Percentiles rank a stretch among this genome's conserved stretches.
Conservation (phyloP, 92 coral and sea anemone genomes). For the Pocillopora grandis region DNA sequence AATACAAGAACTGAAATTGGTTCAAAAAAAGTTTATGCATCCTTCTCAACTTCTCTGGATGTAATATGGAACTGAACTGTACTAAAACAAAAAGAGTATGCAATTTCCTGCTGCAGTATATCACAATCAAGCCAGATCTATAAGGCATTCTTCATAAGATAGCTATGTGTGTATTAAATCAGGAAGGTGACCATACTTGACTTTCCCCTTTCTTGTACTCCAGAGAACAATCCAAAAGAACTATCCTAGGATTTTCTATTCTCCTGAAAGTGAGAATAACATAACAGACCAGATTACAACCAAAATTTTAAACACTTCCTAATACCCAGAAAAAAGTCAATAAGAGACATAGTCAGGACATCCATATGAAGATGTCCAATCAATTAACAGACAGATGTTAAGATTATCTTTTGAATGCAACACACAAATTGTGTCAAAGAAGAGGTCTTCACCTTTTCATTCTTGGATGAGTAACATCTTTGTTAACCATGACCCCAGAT, state of each 20-base stretch:
- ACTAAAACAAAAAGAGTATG: too few relatives aligned
- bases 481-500: constrained; percentile 96
- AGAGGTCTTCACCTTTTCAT: constrained; percentile 84
- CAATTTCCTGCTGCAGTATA: too few relatives aligned
- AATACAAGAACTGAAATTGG: too few relatives aligned
- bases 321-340: too few relatives aligned
- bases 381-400: too few relatives aligned
- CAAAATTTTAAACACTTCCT: background rate
- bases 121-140: too few relatives aligned
- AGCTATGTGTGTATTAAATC: background rate
- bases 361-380: too few relatives aligned
- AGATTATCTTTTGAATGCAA: too few relatives aligned
- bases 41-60: too few relatives aligned
- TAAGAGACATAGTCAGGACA: too few relatives aligned
- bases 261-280: constrained; percentile 51
- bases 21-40: too few relatives aligned
- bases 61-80: too few relatives aligned
- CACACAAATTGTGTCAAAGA: background rate
- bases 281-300: background rate
- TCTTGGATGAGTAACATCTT: constrained; percentile 97
- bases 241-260: constrained; percentile 92
- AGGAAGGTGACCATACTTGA: constrained; percentile 55
- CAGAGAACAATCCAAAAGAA: constrained; percentile 90
- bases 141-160: background rate
- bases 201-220: constrained; percentile 99